These are phyloP conservation scores for Ornithorhynchus anatinus DNA, from an alignment of 2,113 vertebrate species.

Conservation along the genomic window DNA sequence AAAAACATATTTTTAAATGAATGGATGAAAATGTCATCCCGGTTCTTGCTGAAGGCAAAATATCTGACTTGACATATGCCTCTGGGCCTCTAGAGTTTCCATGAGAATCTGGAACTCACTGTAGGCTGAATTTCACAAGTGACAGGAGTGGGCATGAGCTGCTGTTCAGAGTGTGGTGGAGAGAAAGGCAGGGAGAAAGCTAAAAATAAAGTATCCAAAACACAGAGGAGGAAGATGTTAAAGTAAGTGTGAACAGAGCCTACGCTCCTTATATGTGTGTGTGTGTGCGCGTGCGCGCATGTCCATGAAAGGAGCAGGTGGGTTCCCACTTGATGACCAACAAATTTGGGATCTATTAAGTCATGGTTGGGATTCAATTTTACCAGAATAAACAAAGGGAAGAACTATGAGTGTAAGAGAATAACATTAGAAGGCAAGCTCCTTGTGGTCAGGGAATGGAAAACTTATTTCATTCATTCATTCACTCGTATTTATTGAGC, in stretches of 20 bases:
- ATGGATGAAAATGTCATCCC: too few species aligned
- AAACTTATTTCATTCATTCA: too few species aligned
- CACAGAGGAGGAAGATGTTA: conserved; percentile 27
- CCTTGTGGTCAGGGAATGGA: too few species aligned
- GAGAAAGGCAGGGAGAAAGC: conserved; percentile 10
- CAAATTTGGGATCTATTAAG: too few species aligned
- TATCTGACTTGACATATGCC: background rate
- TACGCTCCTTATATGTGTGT: conserved; percentile 35
- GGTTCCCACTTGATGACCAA: too few species aligned
- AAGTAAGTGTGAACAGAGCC: conserved; percentile 29
- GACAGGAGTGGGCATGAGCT: conserved; percentile 18
- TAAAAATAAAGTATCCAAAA: conserved; percentile 51
- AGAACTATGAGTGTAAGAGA: too few species aligned
- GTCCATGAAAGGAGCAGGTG: conserved; percentile 37
- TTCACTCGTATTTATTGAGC: too few species aligned
- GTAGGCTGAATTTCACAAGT: background rate
- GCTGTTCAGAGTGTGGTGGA: conserved; percentile 12
- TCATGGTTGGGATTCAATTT: too few species aligned
- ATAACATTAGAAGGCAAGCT: too few species aligned
- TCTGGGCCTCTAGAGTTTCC: background rate
- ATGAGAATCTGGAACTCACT: background rate
- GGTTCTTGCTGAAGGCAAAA: background rate
- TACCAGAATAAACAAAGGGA: too few species aligned
- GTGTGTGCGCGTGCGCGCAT: background rate
- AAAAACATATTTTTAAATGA: too few species aligned